Conservation (phyloP, 2,113 vertebrate species). For the Irena cyanogastra region DNA sequence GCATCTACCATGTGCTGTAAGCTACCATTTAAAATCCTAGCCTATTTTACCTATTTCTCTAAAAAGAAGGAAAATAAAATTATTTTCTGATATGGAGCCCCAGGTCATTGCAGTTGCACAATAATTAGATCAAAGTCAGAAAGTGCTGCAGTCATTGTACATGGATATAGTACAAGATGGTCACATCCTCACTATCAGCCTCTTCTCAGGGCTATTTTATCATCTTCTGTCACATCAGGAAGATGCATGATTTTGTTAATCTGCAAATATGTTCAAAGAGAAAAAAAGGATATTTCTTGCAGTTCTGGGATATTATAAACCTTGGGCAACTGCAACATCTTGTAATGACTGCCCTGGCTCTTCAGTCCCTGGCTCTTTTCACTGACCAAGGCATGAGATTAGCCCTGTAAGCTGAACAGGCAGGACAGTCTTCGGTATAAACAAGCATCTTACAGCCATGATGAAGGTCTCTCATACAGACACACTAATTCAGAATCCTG, state of each 20-base stretch:
- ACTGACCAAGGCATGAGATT: not conserved
- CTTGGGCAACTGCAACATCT: not conserved
- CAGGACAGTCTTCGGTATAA: not conserved
- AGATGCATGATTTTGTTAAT: not conserved
- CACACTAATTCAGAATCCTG: not conserved
- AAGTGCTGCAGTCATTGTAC: not conserved
- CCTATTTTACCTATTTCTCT: not conserved
- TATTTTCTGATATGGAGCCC: not conserved
- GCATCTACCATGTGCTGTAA: not conserved
- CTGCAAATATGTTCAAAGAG: not conserved
- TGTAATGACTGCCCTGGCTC: not conserved
- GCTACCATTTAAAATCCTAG: not conserved
- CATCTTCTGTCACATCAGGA: not conserved
- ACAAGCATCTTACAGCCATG: not conserved
- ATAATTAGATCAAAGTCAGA: not conserved
- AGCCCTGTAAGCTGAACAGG: not conserved
- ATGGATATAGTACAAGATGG: not conserved
- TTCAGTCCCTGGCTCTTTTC: not conserved
- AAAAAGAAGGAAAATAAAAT: not conserved
- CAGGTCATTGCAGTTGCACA: not conserved
- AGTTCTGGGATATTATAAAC: fast-evolving
- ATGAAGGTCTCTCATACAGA: not conserved
- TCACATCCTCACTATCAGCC: not conserved
- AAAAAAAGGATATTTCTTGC: not conserved
- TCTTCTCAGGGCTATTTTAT: not conserved